A percentile compares a stretch with the other conserved stretches of the same genome.
Evolutionary conservation across 2,113 vertebrate species (phyloP).

Genomic region (Phycodurus eques): DNA sequence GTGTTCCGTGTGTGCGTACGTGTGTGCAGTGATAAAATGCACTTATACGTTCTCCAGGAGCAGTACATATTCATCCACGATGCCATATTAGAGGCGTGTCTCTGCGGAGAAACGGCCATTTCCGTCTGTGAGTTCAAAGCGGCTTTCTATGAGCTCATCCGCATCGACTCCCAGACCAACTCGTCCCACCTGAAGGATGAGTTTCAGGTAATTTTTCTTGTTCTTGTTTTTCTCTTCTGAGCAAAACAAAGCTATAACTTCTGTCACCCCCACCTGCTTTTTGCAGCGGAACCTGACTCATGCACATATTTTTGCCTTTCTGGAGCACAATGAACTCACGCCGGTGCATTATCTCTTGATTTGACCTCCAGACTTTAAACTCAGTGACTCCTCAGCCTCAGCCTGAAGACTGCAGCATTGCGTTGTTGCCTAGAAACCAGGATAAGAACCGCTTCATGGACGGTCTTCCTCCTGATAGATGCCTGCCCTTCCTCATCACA

Average conservation of each 20-base stretch:
- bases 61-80: constrained; percentile 99
- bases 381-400: constrained; percentile 97
- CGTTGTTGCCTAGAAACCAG: constrained; percentile 96
- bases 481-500: constrained; percentile 98
- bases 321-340: neutral
- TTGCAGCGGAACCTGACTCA: neutral
- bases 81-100: constrained; percentile 96
- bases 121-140: constrained; percentile 97
- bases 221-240: too few species aligned
- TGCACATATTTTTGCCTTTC: neutral
- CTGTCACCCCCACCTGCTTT: neutral
- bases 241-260: neutral
- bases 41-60: constrained; percentile 75
- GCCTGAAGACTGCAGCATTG: constrained; percentile 98
- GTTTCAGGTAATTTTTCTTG: constrained; percentile 83
- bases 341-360: neutral
- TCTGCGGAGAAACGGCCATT: constrained; percentile 97
- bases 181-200: constrained; percentile 98
- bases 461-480: constrained; percentile 96
- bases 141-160: constrained; percentile 98
- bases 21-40: constrained; percentile 9
- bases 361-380: constrained; percentile 87
- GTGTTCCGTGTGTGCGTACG: neutral
- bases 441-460: constrained; percentile 99
- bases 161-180: constrained; percentile 98